Base-by-base conservation (phyloP, 2,113 vertebrate genomes). In the Choloepus hoffmanni region DNA sequence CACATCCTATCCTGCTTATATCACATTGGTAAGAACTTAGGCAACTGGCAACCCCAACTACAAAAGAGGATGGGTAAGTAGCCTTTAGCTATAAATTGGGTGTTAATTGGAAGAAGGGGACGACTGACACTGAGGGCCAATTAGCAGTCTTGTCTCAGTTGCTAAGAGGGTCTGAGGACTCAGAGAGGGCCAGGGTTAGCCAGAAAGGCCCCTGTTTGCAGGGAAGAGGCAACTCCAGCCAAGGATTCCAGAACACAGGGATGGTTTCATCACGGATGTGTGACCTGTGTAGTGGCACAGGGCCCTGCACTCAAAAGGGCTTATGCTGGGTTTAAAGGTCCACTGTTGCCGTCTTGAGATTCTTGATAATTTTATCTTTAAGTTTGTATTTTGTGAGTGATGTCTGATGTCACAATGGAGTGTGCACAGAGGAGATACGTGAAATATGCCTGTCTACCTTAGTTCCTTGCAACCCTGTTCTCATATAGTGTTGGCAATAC, bases 381-480 rank as follows among this genome's bases (percentile, higher is more conserved):
- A 72, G 77, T 19, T 62, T 19, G 7, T 50, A 7, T 79, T 53
- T 82, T 55, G n/a, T 65, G 5, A 82, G 73, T n/a, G n/a, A 23
- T 19, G 15, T 53, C 68, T 14, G 43, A 30, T 70, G 50, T 68
- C 36, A 76, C 50, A 68, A 88, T 0, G 5, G 26, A 28, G 24
- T 40, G 14, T 2, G 30, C 67, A 53, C 63, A 79, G 72, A 83
- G 24, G 36, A n/a, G 5, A 33, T 26, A 0, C 2, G 2, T 10
- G 36, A 30, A 48, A 21, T 2, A 0, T 36, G 15, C 15, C 18
- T 6, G 7, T 33, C 68, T 50, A 24, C 40, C 53, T 7, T 30
- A 0, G 0, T 62, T 28, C 70, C 62, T 48, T n/a, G 30, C 60
- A 43, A 50, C 33, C 62, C 43, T 0, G 0, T 45, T 76, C 23